Conservation (phyloP, 1,140 invertebrate species). For the Eupeodes corollae region DNA sequence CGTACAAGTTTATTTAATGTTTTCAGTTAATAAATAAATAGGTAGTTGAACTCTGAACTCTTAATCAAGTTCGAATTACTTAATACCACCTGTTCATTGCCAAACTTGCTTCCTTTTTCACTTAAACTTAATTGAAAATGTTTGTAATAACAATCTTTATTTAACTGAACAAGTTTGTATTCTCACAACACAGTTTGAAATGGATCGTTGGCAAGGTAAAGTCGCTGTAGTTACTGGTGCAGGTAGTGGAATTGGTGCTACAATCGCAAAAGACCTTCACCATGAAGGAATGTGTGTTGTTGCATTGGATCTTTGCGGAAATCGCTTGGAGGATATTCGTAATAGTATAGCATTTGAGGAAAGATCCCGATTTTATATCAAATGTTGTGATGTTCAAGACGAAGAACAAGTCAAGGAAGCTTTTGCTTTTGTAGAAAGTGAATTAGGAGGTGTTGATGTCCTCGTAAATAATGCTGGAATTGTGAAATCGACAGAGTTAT, state of each 20-base stretch:
- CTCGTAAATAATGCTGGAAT: conserved; percentile 63
- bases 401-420: conserved; percentile 50
- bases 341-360: conserved; percentile 13
- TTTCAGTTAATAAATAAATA: too few species aligned
- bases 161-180: too few species aligned
- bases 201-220: conserved; percentile 47
- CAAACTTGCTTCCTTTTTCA: too few species aligned
- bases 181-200: too few species aligned
- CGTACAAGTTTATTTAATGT: too few species aligned
- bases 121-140: not conserved
- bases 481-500: conserved; percentile 42
- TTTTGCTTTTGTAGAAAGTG: conserved; percentile 50
- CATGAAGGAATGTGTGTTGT: conserved; percentile 52
- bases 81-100: too few species aligned
- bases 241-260: conserved; percentile 57
- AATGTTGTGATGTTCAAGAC: conserved; percentile 51
- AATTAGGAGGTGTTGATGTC: conserved; percentile 53
- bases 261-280: conserved; percentile 43
- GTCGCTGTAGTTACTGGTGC: conserved; percentile 55
- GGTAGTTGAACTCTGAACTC: too few species aligned
- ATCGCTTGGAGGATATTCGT: conserved; percentile 41
- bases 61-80: too few species aligned
- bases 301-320: conserved; percentile 56
- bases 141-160: too few species aligned
- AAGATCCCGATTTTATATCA: conserved; percentile 34